Base-by-base conservation (phyloP, 92 coral and sea anemone genomes). In the Siderastrea radians region DNA sequence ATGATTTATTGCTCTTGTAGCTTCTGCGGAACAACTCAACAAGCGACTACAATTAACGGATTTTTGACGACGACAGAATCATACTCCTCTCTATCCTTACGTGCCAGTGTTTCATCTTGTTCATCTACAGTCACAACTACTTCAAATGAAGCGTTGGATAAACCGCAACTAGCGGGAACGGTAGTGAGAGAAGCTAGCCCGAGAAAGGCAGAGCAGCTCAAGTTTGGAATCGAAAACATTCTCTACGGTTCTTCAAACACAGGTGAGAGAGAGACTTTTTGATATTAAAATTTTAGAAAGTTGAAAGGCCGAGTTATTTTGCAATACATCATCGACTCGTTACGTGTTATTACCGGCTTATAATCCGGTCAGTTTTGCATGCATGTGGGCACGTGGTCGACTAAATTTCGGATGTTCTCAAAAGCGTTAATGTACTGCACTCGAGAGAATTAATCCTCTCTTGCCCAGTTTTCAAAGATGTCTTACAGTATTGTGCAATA, bases 161-260 rank as follows among this genome's bases (percentile, higher is more conserved):
- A 13, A 12, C 49, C 14, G 16, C 4, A 8, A 0, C 13, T 55
- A 46, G 55, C 3, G 16, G 4, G 49, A 58, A 64, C 14, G 2
- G 5, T 4, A 5, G 14, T 47, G 38, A 9, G 46, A 3, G 50
- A 55, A 80, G 65, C 44, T 10, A 47, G 3, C 8, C 7, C 47
- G 2, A 63, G 12, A 17, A 67, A 59, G 9, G 43, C 12, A 47
- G 72, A 90, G 43, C 66, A 73, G 6, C 89, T 90, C 5, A 86
- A 72, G 44, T 90, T 90, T 80, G 93, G 93, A 6, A 90, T 90
- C 57, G 93, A 90, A 58, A 86, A 66, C 57, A 90, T 90, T 19
- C 81, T 90, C 13, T 73, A 84, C 44, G 80, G 87, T 17, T 84
- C 87, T 7, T 44, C 80, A 1, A 73, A 51, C 12, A 7, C 72